Evolutionary conservation across 1,140 invertebrate genomes (phyloP).

Genomic region (Zeugodacus cucurbitae): DNA sequence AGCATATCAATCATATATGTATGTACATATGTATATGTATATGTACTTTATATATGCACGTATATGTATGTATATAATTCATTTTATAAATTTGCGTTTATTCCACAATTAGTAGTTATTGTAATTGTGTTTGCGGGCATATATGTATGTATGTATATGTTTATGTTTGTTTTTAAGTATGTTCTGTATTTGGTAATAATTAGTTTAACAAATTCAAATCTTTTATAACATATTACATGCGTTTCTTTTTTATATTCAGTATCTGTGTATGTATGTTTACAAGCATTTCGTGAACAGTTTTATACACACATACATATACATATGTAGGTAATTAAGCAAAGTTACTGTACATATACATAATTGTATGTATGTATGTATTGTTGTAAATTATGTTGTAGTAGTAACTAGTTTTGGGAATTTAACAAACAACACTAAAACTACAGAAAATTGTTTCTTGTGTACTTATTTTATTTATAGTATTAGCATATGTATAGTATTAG

Average conservation of each 20-base stretch:
- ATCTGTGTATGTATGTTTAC: background rate
- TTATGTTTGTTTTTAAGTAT: background rate
- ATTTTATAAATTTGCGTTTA: background rate
- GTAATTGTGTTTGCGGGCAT: background rate
- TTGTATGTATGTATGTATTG: background rate
- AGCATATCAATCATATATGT: background rate
- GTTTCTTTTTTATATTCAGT: background rate
- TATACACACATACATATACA: background rate
- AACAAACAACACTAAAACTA: background rate
- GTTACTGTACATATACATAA: background rate
- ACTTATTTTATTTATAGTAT: background rate
- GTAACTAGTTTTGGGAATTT: background rate
- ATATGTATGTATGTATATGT: background rate
- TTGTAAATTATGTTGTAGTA: background rate
- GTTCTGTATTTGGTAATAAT: background rate
- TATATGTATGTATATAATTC: background rate
- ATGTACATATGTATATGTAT: background rate
- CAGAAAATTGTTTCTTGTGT: background rate
- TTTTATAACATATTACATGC: background rate
- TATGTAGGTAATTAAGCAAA: background rate
- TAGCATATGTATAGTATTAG: background rate
- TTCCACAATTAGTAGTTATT: background rate
- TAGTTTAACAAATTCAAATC: background rate
- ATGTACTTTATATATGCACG: background rate
- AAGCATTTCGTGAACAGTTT: background rate